Evolutionary conservation across 2,888 invertebrate species (phyloP).

Genomic region (Pemphredon lugubris): DNA sequence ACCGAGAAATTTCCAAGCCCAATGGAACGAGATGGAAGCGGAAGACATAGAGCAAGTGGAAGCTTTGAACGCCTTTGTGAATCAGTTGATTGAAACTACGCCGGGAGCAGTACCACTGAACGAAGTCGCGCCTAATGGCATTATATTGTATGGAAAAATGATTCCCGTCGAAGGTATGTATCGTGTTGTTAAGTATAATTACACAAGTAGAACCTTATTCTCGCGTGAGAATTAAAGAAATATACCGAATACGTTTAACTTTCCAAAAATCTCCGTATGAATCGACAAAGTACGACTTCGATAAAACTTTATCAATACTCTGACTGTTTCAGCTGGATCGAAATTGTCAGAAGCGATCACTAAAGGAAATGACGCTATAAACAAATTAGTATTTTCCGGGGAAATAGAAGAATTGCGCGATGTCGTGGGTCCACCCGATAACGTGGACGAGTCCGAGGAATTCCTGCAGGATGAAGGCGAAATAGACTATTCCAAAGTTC

Average conservation of each 20-base stretch:
- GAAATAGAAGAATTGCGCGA: constrained; percentile 91
- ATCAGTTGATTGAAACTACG: constrained; percentile 89
- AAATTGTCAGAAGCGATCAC: constrained; percentile 89
- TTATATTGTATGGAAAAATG: constrained; percentile 92
- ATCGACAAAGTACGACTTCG: not conserved
- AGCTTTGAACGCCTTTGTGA: constrained; percentile 85
- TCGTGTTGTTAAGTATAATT: not conserved
- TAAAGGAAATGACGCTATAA: constrained; percentile 89
- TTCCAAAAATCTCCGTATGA: too few species aligned
- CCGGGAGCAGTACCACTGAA: constrained; percentile 90
- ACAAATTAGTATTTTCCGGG: constrained; percentile 90
- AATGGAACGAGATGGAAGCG: constrained; percentile 92
- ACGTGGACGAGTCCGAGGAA: constrained; percentile 82
- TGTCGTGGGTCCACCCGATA: constrained; percentile 87
- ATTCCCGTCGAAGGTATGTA: constrained; percentile 88
- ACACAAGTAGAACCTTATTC: too few species aligned
- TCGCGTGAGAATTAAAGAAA: too few species aligned
- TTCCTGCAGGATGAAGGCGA: constrained; percentile 82
- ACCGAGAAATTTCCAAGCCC: constrained; percentile 97
- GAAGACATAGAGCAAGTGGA: constrained; percentile 79
- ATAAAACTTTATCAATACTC: not conserved
- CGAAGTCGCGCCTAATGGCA: constrained; percentile 90
- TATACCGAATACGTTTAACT: too few species aligned
- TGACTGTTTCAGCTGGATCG: constrained; percentile 85
- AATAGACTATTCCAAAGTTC: constrained; percentile 78